Percentiles rank a stretch among this genome's conserved stretches.
Evolutionary conservation across 2,888 invertebrate genomes (phyloP).

Genomic region (Neoaliturus tenellus): DNA sequence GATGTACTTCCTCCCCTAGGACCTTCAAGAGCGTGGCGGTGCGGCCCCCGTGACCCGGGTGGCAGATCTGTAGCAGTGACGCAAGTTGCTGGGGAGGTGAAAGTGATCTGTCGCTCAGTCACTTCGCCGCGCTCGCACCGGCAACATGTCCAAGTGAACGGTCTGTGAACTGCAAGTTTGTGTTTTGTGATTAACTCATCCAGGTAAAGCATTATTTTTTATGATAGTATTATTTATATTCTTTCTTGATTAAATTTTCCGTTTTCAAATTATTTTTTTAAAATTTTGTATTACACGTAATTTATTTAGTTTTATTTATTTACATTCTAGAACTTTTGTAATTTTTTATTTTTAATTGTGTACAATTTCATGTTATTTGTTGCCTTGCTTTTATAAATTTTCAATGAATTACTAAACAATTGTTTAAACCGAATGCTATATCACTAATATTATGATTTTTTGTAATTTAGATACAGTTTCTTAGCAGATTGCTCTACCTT

Average conservation of each 20-base stretch:
- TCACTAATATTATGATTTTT: too few species aligned
- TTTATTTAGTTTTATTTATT: not conserved
- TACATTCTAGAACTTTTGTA: too few species aligned
- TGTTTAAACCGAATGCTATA: too few species aligned
- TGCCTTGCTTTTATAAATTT: too few species aligned
- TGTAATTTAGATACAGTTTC: too few species aligned
- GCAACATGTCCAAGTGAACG: conserved; percentile 36
- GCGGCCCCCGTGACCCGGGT: not conserved
- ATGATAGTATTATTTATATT: not conserved
- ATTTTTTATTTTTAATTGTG: too few species aligned
- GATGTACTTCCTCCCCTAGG: too few species aligned
- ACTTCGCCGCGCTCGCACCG: conserved; percentile 14
- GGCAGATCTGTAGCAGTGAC: conserved; percentile 21
- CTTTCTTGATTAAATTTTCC: not conserved
- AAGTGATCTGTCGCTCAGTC: conserved; percentile 34
- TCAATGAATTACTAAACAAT: too few species aligned
- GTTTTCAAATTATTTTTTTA: too few species aligned
- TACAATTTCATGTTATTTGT: too few species aligned
- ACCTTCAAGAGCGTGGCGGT: too few species aligned
- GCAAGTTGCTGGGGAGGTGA: not conserved
- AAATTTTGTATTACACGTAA: not conserved
- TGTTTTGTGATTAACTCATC: conserved; percentile 41
- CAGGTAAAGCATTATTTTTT: not conserved
- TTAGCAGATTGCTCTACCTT: too few species aligned
- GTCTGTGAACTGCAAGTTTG: not conserved